Conservation (phyloP, 2,797 vertebrate genomes). For the Crypturellus tataupa region DNA sequence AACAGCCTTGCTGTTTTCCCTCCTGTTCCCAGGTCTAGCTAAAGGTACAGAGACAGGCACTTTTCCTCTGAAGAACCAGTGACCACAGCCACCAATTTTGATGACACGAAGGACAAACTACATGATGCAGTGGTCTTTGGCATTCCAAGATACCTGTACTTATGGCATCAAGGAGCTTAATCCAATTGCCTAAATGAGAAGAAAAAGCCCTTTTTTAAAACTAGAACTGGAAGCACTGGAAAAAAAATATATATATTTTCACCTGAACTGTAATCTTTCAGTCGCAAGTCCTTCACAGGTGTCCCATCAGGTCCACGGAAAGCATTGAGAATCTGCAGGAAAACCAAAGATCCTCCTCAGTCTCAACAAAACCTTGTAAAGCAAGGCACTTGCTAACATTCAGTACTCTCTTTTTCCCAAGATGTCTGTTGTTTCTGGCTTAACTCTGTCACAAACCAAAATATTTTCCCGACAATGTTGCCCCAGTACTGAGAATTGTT, state of each 20-base stretch:
- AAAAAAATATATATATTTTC: slow-evolving; percentile 52
- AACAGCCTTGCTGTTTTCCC: background rate
- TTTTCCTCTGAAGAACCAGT: slow-evolving; percentile 23
- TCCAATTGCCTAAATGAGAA: background rate
- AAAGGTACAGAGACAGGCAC: background rate
- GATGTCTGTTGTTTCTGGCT: background rate
- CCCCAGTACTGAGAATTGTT: background rate
- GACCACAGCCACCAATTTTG: background rate
- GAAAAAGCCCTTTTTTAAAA: background rate
- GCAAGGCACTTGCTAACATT: background rate
- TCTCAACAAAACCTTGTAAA: background rate
- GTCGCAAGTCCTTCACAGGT: slow-evolving; percentile 80
- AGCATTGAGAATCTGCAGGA: slow-evolving; percentile 81
- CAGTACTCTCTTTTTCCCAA: background rate
- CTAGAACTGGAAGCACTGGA: background rate
- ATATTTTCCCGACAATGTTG: background rate
- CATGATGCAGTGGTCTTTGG: background rate
- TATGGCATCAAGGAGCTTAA: background rate
- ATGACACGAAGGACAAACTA: background rate
- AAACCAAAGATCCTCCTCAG: slow-evolving; percentile 36
- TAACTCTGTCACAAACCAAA: background rate
- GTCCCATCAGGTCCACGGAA: slow-evolving; percentile 79
- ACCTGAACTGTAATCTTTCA: slow-evolving; percentile 85
- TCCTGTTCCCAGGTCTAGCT: background rate
- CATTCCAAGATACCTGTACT: background rate